These are phyloP conservation scores for Pyrocephalus nanus DNA, from an alignment of 2,797 vertebrate species.

Conservation along the genomic window DNA sequence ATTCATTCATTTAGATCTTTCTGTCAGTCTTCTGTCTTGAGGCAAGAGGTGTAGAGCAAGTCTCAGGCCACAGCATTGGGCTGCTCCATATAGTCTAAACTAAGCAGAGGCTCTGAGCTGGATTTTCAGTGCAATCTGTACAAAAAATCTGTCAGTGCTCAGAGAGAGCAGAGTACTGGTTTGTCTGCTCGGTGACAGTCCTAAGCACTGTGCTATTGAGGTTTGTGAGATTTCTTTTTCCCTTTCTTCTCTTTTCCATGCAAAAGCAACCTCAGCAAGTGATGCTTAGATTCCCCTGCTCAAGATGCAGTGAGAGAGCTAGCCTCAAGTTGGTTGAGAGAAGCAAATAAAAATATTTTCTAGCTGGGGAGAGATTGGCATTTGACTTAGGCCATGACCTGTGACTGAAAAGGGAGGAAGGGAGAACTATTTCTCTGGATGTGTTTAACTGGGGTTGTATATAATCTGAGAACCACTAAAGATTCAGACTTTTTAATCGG, in stretches of 20 bases:
- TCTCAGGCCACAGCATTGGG: fast-evolving
- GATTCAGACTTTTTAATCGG: neutral
- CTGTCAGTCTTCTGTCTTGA: neutral
- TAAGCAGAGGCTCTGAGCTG: neutral
- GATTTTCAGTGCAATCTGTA: neutral
- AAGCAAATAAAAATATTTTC: neutral
- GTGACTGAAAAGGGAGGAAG: neutral
- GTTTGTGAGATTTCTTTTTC: neutral
- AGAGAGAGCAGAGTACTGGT: neutral
- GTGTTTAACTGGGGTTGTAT: neutral
- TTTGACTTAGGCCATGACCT: neutral
- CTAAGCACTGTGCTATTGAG: neutral
- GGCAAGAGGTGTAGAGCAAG: neutral
- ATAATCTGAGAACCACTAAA: neutral
- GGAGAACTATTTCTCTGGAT: neutral
- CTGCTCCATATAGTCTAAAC: neutral
- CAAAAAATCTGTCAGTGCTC: neutral
- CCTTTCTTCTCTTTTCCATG: neutral
- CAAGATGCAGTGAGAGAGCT: neutral
- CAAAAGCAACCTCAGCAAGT: neutral
- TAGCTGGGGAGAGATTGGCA: fast-evolving
- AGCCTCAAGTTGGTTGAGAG: neutral
- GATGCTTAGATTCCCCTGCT: neutral
- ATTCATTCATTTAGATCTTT: neutral
- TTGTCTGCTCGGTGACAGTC: neutral